A percentile compares a stretch with the other conserved stretches of the same genome.
phyloP scores from a whole-genome alignment of 64 coral and sea anemone genomes.

The Stichodactyla helianthus region DNA sequence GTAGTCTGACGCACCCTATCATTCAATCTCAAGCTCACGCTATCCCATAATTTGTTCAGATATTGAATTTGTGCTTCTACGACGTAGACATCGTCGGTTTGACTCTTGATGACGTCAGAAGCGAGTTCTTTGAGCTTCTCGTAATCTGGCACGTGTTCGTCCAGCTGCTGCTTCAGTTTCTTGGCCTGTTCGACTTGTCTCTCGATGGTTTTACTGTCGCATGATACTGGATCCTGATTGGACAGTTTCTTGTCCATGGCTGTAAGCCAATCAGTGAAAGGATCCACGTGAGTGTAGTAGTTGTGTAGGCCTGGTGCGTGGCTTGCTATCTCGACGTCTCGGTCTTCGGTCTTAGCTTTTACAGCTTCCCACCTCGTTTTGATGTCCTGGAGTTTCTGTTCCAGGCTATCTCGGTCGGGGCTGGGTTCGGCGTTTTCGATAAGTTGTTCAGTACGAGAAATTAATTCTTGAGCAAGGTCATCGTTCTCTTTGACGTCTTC shows the following conservation, averaged over 20 bases:
- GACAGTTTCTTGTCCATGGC: slow-evolving; percentile 67
- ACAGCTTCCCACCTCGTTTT: slow-evolving; percentile 63
- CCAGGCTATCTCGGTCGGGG: slow-evolving; percentile 58
- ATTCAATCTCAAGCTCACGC: slow-evolving; percentile 48
- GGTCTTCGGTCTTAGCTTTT: slow-evolving; percentile 49
- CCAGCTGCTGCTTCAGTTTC: slow-evolving; percentile 46
- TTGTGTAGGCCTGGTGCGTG: slow-evolving; percentile 60
- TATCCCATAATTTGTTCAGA: slow-evolving; percentile 73
- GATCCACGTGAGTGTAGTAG: slow-evolving; percentile 55
- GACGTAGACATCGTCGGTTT: slow-evolving; percentile 83
- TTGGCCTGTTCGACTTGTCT: slow-evolving; percentile 75
- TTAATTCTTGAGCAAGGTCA: slow-evolving; percentile 70
- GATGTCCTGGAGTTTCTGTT: slow-evolving; percentile 70
- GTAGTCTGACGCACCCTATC: slow-evolving; percentile 45
- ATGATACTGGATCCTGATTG: slow-evolving; percentile 65
- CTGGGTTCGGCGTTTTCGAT: slow-evolving; percentile 71
- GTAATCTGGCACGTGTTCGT: slow-evolving; percentile 62
- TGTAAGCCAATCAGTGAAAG: slow-evolving; percentile 64
- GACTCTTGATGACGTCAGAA: slow-evolving; percentile 36
- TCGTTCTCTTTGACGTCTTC: slow-evolving; percentile 77
- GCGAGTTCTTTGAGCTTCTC: slow-evolving; percentile 68
- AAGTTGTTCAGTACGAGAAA: slow-evolving; percentile 67
- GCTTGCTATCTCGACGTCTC: slow-evolving; percentile 55
- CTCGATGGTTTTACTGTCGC: slow-evolving; percentile 47
- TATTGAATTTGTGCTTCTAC: slow-evolving; percentile 79